phyloP scores from a whole-genome alignment of 2,888 invertebrate genomes.

The Plutella xylostella region DNA sequence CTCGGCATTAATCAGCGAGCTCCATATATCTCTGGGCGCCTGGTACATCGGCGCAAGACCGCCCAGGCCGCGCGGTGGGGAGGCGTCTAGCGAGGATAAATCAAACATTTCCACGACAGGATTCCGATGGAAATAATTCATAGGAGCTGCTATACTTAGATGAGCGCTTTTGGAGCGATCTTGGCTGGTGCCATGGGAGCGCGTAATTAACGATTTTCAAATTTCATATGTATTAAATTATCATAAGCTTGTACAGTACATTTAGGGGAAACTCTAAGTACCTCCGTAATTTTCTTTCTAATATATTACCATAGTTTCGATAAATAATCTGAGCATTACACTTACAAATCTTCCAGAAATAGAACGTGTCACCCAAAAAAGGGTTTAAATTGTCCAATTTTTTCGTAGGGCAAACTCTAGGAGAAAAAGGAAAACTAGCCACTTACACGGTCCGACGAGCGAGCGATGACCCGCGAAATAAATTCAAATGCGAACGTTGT shows the following conservation, averaged over 20 bases:
- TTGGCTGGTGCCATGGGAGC: too few relatives aligned
- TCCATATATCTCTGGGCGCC: not conserved
- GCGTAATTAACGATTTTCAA: too few relatives aligned
- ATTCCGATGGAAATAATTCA: constrained; percentile 1
- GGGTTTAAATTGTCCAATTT: too few relatives aligned
- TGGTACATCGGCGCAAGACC: constrained; percentile 3
- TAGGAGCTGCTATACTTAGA: constrained; percentile 1
- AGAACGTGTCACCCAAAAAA: too few relatives aligned
- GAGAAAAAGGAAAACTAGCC: not conserved
- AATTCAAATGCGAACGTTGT: constrained; percentile 3
- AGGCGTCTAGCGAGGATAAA: constrained; percentile 7
- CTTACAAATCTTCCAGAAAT: too few relatives aligned
- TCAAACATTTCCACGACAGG: constrained; percentile 8
- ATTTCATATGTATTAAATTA: too few relatives aligned
- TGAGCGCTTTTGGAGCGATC: not conserved
- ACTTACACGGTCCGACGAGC: not conserved
- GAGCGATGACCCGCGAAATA: constrained; percentile 2
- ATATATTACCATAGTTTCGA: too few relatives aligned
- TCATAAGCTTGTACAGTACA: too few relatives aligned
- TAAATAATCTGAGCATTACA: too few relatives aligned
- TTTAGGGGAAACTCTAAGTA: too few relatives aligned
- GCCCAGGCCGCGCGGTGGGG: constrained; percentile 10
- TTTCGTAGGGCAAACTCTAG: too few relatives aligned
- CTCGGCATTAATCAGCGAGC: not conserved
- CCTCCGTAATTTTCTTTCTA: too few relatives aligned